Evolutionary conservation across 1,140 invertebrate genomes (phyloP).

Genomic region (Metaphire vulgaris): DNA sequence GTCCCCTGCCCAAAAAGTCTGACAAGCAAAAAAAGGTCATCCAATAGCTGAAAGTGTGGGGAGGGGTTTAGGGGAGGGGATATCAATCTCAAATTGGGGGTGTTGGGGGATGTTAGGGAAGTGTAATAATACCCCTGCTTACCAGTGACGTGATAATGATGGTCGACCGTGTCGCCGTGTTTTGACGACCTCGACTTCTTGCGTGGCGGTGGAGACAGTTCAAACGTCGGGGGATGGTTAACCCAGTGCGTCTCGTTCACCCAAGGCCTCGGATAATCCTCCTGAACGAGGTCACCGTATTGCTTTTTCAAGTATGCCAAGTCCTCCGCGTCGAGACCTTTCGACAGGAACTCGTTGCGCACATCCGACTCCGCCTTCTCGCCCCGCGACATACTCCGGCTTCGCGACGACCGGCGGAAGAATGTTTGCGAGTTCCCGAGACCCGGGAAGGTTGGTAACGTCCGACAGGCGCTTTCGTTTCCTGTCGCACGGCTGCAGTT

Average conservation of each 20-base stretch:
- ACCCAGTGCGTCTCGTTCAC: slow-evolving; percentile 95
- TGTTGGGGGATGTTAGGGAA: no score
- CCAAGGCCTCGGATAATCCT: slow-evolving; percentile 73
- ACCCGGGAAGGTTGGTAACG: slow-evolving; percentile 16
- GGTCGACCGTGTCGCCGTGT: background rate
- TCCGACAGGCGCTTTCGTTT: slow-evolving; percentile 5
- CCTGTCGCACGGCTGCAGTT: background rate
- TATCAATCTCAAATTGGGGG: no score
- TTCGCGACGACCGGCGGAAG: slow-evolving; percentile 32
- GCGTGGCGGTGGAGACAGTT: slow-evolving; percentile 41
- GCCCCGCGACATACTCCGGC: slow-evolving; percentile 40
- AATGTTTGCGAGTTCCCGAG: slow-evolving; percentile 42
- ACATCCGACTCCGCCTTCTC: slow-evolving; percentile 43
- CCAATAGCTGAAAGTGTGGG: no score
- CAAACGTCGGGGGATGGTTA: slow-evolving; percentile 69
- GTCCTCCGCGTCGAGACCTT: slow-evolving; percentile 81
- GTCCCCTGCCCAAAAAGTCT: no score
- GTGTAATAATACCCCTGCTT: no score
- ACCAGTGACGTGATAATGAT: background rate
- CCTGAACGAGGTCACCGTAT: slow-evolving; percentile 72
- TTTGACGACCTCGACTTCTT: background rate
- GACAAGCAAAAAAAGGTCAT: no score
- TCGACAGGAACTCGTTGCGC: slow-evolving; percentile 47
- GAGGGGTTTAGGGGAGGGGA: no score
- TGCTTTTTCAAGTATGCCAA: slow-evolving; percentile 73